A percentile compares a stretch with the other conserved stretches of the same genome.
Conservation (phyloP, 92 coral and sea anemone genomes). For the Epizoanthus rinbou region DNA sequence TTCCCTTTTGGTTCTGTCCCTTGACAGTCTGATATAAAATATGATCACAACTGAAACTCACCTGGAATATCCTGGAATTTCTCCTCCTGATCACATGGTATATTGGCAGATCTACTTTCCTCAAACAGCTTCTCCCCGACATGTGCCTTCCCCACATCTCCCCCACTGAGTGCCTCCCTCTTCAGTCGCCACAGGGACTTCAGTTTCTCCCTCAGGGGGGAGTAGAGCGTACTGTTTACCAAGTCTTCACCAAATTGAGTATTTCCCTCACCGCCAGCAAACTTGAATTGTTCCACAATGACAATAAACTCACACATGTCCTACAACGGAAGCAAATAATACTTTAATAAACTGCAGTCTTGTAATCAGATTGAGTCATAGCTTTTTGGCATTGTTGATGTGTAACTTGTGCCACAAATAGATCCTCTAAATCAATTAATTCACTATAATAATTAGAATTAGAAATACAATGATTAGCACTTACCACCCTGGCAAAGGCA, state of each 20-base stretch:
- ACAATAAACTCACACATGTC: slow-evolving; percentile 50
- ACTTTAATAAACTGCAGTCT: too few relatives aligned
- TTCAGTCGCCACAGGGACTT: slow-evolving; percentile 37
- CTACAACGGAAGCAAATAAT: slow-evolving; percentile 15
- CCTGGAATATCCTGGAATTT: too few relatives aligned
- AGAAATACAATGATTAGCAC: too few relatives aligned
- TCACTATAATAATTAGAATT: too few relatives aligned
- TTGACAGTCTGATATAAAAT: too few relatives aligned
- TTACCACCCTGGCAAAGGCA: too few relatives aligned
- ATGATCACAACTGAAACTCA: too few relatives aligned
- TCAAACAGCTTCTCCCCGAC: not conserved
- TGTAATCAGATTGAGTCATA: too few relatives aligned
- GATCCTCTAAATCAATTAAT: too few relatives aligned
- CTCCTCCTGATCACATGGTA: slow-evolving; percentile 5
- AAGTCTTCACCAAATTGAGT: slow-evolving; percentile 51
- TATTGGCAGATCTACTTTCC: not conserved
- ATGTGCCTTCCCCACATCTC: not conserved
- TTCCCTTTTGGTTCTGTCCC: too few relatives aligned
- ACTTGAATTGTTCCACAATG: slow-evolving; percentile 50
- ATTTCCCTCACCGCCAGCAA: slow-evolving; percentile 65
- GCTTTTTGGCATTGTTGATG: too few relatives aligned
- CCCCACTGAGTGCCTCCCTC: not conserved
- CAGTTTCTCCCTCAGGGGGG: slow-evolving; percentile 38
- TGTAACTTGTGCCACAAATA: too few relatives aligned
- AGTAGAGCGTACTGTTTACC: slow-evolving; percentile 12